Conservation (phyloP, 2,797 vertebrate species). For the Synaphobranchus kaupii region DNA sequence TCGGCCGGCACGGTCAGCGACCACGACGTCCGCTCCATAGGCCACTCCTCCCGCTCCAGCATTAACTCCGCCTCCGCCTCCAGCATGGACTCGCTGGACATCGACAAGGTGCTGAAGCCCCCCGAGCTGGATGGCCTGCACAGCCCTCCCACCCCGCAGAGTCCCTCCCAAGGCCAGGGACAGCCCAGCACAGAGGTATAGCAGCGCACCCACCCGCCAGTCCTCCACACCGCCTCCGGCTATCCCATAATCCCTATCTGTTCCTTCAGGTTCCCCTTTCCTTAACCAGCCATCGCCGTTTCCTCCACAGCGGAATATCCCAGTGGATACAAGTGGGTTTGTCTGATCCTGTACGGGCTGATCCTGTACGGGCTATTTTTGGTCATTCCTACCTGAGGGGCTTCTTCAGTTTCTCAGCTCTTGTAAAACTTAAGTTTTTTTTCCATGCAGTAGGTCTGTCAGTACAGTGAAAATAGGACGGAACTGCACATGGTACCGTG, state of each 20-base stretch:
- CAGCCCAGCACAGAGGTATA: slow-evolving; percentile 75
- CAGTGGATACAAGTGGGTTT: not conserved
- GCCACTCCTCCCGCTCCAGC: slow-evolving; percentile 82
- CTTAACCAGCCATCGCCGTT: not conserved
- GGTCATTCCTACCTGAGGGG: not conserved
- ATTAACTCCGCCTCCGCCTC: slow-evolving; percentile 79
- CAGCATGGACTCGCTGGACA: slow-evolving; percentile 86
- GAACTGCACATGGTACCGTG: not conserved
- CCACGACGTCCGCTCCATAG: slow-evolving; percentile 74
- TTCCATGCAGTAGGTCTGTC: not conserved
- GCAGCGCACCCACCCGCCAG: not conserved
- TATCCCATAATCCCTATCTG: not conserved
- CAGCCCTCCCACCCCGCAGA: slow-evolving; percentile 52
- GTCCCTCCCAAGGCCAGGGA: slow-evolving; percentile 51
- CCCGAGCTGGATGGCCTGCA: slow-evolving; percentile 75
- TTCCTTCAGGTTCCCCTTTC: not conserved
- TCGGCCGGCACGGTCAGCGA: slow-evolving; percentile 80
- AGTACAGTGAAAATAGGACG: not conserved
- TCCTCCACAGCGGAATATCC: not conserved
- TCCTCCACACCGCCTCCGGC: not conserved
- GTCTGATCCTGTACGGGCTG: not conserved
- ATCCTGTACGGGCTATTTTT: not conserved
- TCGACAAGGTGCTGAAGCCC: slow-evolving; percentile 76
- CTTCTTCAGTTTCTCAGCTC: not conserved
- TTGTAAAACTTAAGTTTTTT: not conserved